These are phyloP conservation scores for Macrochelys suwanniensis DNA, from an alignment of 2,797 vertebrate species.

Conservation along the genomic window DNA sequence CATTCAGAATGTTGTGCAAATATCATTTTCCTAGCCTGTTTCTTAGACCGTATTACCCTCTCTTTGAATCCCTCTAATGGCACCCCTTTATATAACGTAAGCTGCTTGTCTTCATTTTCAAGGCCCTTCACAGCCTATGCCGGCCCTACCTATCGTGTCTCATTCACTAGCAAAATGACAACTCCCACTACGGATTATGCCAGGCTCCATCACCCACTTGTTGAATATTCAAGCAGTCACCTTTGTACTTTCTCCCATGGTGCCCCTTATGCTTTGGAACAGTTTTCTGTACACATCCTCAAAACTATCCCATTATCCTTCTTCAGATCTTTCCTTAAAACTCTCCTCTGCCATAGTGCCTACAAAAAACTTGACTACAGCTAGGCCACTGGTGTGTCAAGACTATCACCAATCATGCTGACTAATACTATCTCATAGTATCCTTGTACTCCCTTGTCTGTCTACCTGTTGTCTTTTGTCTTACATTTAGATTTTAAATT, in stretches of 20 bases:
- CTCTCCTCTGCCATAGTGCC: not conserved
- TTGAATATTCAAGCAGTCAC: not conserved
- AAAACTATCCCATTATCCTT: not conserved
- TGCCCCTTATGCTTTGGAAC: not conserved
- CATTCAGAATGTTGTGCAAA: not conserved
- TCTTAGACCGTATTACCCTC: not conserved
- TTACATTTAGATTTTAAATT: not conserved
- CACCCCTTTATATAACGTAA: not conserved
- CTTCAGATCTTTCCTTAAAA: not conserved
- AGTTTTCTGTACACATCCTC: not conserved
- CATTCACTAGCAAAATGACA: not conserved
- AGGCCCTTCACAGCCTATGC: not conserved
- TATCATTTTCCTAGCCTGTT: not conserved
- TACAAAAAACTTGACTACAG: not conserved
- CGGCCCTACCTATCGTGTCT: not conserved
- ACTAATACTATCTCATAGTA: too few relatives aligned
- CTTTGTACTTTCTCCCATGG: not conserved
- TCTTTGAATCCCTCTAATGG: not conserved
- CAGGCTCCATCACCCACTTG: not conserved
- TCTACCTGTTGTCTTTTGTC: not conserved
- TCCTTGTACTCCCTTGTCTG: not conserved
- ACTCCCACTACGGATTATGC: not conserved
- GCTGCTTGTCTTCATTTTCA: not conserved
- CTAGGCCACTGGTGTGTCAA: not conserved
- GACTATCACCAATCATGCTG: not conserved